phyloP scores from a whole-genome alignment of 2,888 invertebrate species.

The Agrotis puta region DNA sequence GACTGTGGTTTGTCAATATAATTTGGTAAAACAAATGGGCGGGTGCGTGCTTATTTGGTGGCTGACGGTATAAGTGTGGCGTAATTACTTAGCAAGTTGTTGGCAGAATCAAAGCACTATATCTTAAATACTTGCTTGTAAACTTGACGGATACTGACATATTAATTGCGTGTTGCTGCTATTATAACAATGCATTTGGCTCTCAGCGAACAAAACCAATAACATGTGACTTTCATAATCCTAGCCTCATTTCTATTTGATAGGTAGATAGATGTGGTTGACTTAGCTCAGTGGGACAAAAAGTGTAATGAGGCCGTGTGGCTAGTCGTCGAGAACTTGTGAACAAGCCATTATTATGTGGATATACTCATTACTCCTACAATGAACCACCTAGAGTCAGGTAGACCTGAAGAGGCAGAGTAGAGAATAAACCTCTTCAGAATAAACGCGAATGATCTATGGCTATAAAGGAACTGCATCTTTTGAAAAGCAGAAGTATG shows the following conservation, averaged over 20 bases:
- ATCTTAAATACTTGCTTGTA: constrained; percentile 41
- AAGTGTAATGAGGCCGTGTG: constrained; percentile 52
- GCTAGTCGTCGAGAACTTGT: constrained; percentile 36
- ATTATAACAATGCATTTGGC: constrained; percentile 44
- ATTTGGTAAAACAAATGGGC: constrained; percentile 64
- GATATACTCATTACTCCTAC: constrained; percentile 5
- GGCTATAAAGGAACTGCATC: not conserved
- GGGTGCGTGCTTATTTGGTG: constrained; percentile 49
- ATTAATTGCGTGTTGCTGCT: constrained; percentile 48
- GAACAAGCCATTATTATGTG: constrained; percentile 16
- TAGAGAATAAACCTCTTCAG: too few species aligned
- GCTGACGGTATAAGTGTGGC: constrained; percentile 46
- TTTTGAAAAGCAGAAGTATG: not conserved
- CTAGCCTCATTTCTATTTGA: constrained; percentile 57
- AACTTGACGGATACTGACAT: constrained; percentile 48
- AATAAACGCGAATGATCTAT: not conserved
- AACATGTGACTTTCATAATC: constrained; percentile 57
- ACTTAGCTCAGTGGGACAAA: constrained; percentile 42
- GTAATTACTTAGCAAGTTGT: constrained; percentile 51
- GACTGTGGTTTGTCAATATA: constrained; percentile 68
- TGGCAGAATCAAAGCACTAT: constrained; percentile 41
- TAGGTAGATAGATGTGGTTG: constrained; percentile 41
- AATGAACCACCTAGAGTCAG: not conserved
- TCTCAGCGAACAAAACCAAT: constrained; percentile 50
- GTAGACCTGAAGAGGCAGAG: not conserved